A percentile compares a stretch with the other conserved stretches of the same genome.
These are phyloP conservation scores for Oreohelix idahoensis DNA, from an alignment of 1,140 invertebrate genomes.

Conservation along the genomic window DNA sequence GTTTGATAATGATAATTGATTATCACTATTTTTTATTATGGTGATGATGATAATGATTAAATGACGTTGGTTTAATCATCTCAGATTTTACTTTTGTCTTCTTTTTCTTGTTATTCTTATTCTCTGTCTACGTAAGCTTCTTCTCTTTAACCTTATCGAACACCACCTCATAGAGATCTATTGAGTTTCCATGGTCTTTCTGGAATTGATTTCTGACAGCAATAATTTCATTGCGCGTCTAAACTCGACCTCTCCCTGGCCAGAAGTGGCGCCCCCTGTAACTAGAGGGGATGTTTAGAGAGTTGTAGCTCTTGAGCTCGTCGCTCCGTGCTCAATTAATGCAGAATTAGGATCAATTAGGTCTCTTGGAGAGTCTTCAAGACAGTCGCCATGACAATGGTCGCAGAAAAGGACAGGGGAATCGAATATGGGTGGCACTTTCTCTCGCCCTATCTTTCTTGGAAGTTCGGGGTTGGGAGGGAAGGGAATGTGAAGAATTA, in stretches of 20 bases:
- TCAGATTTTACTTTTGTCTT: too few relatives aligned
- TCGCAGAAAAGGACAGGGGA: neutral
- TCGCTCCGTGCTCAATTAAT: slow-evolving; percentile 42
- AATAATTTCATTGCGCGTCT: slow-evolving; percentile 44
- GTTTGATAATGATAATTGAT: too few relatives aligned
- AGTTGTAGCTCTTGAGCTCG: slow-evolving; percentile 33
- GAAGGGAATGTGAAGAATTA: neutral
- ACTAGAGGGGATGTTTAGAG: slow-evolving; percentile 37
- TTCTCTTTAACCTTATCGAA: too few relatives aligned
- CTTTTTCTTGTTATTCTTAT: too few relatives aligned
- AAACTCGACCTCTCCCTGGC: slow-evolving; percentile 31
- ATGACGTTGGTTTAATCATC: too few relatives aligned
- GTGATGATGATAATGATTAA: too few relatives aligned
- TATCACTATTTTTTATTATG: too few relatives aligned
- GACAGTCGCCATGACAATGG: slow-evolving; percentile 8
- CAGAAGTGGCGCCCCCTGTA: slow-evolving; percentile 29
- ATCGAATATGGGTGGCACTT: neutral
- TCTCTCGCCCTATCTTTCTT: neutral
- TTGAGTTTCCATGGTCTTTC: slow-evolving; percentile 4
- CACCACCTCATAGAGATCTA: neutral
- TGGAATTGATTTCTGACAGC: slow-evolving; percentile 38
- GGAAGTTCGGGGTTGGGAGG: neutral
- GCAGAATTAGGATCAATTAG: slow-evolving; percentile 43
- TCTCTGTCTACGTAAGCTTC: too few relatives aligned
- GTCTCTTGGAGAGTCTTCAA: slow-evolving; percentile 5